These are phyloP conservation scores for Ruditapes philippinarum DNA, from an alignment of 1,140 invertebrate species.

Conservation along the genomic window DNA sequence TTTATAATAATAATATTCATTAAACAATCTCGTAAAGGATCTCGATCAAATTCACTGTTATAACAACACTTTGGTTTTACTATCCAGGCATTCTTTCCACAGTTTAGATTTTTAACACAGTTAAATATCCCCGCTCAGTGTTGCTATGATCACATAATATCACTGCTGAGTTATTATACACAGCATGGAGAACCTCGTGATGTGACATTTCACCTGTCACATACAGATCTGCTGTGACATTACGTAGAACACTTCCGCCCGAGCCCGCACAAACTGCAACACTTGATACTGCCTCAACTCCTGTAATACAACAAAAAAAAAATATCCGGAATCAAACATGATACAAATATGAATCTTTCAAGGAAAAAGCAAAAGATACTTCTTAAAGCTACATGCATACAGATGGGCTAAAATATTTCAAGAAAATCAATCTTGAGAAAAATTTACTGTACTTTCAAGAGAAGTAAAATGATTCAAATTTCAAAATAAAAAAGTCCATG, in stretches of 20 bases:
- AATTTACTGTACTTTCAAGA: too few relatives aligned
- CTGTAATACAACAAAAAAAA: too few relatives aligned
- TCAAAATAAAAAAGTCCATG: too few relatives aligned
- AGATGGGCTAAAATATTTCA: too few relatives aligned
- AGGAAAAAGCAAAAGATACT: too few relatives aligned
- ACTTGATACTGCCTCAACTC: conserved; percentile 86
- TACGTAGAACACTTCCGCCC: conserved; percentile 91
- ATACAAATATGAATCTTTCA: too few relatives aligned
- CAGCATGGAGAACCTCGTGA: conserved; percentile 95
- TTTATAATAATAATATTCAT: too few relatives aligned
- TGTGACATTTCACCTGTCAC: conserved; percentile 98
- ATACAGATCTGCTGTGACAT: conserved; percentile 92
- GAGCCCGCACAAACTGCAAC: conserved; percentile 97
- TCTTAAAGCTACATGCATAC: too few relatives aligned
- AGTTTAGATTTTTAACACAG: conserved; percentile 82
- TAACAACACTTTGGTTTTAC: conserved; percentile 89
- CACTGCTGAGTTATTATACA: conserved; percentile 90
- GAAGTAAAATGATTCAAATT: too few relatives aligned
- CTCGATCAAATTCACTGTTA: conserved; percentile 92
- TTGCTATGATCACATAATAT: conserved; percentile 98
- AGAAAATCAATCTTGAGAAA: too few relatives aligned
- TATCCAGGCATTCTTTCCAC: conserved; percentile 87
- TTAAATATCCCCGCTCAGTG: conserved; percentile 96
- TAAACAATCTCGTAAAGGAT: too few relatives aligned
- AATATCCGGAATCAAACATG: too few relatives aligned